A percentile compares a stretch with the other conserved stretches of the same genome.
These are phyloP conservation scores for Leucophora obtusa DNA, from an alignment of 2,888 invertebrate species.

Conservation along the genomic window DNA sequence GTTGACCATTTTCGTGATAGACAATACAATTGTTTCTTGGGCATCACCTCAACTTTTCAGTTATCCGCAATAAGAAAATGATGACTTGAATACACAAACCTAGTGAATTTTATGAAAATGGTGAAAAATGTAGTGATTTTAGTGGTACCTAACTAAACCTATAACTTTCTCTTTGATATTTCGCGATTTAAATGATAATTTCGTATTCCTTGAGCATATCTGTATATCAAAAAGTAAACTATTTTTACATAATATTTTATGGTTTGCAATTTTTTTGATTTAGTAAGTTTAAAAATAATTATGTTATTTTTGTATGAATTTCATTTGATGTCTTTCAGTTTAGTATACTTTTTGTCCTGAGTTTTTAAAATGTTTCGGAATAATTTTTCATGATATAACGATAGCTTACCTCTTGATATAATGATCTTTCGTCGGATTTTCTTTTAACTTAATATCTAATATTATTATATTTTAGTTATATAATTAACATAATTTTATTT, in stretches of 20 bases:
- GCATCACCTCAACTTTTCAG: too few species aligned
- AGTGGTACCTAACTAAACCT: too few species aligned
- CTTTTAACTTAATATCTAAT: too few species aligned
- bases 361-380: conserved; percentile 22
- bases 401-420: conserved; percentile 32
- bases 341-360: conserved; percentile 59
- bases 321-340: conserved; percentile 30
- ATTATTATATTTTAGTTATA: not conserved
- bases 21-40: too few species aligned
- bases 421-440: not conserved
- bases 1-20: too few species aligned
- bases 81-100: too few species aligned
- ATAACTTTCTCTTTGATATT: too few species aligned
- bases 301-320: conserved; percentile 1
- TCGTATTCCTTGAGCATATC: too few species aligned
- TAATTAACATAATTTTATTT: not conserved
- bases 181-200: too few species aligned
- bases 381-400: not conserved
- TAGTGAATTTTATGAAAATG: too few species aligned
- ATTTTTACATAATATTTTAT: conserved; percentile 21
- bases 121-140: too few species aligned
- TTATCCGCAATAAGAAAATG: too few species aligned
- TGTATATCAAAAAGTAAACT: conserved; percentile 36
- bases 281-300: conserved; percentile 1
- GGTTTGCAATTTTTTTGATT: not conserved